These are phyloP conservation scores for Drosophila tripunctata DNA, from an alignment of 2,888 invertebrate species.

Conservation along the genomic window DNA sequence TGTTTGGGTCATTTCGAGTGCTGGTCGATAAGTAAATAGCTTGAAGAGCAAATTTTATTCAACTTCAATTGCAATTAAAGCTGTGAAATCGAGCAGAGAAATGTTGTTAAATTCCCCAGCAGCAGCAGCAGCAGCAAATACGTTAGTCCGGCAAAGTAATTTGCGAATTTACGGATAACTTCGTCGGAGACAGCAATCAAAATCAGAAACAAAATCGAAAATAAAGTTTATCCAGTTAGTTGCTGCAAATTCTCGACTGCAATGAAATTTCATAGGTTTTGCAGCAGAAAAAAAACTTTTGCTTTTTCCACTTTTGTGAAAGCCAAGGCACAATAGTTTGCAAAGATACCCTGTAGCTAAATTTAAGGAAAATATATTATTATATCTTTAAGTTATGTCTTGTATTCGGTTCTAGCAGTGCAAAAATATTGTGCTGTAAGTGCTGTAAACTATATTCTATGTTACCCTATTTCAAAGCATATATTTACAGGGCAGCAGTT, in stretches of 20 bases:
- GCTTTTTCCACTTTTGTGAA: not conserved
- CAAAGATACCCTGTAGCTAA: not conserved
- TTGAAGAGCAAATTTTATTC: constrained; percentile 11
- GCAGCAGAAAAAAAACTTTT: constrained; percentile 31
- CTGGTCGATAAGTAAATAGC: not conserved
- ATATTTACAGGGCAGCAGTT: not conserved
- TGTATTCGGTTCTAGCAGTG: too few species aligned
- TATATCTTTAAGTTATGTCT: too few species aligned
- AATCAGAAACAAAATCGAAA: constrained; percentile 14
- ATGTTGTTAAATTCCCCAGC: not conserved
- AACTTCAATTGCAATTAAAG: constrained; percentile 22
- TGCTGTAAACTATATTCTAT: too few species aligned
- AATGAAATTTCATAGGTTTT: constrained; percentile 32
- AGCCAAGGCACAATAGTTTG: not conserved
- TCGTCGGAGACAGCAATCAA: constrained; percentile 34
- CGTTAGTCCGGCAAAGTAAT: constrained; percentile 29
- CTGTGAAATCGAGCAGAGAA: constrained; percentile 33
- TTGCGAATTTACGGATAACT: constrained; percentile 21
- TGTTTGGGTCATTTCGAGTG: not conserved
- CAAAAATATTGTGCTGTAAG: too few species aligned
- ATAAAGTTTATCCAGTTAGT: constrained; percentile 32
- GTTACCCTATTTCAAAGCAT: not conserved
- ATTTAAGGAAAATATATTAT: too few species aligned
- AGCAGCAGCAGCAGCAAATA: constrained; percentile 1
- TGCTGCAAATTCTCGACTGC: constrained; percentile 11